A percentile compares a stretch with the other conserved stretches of the same genome.
Conservation (phyloP, 2,888 invertebrate species). For the Drosophila testacea region DNA sequence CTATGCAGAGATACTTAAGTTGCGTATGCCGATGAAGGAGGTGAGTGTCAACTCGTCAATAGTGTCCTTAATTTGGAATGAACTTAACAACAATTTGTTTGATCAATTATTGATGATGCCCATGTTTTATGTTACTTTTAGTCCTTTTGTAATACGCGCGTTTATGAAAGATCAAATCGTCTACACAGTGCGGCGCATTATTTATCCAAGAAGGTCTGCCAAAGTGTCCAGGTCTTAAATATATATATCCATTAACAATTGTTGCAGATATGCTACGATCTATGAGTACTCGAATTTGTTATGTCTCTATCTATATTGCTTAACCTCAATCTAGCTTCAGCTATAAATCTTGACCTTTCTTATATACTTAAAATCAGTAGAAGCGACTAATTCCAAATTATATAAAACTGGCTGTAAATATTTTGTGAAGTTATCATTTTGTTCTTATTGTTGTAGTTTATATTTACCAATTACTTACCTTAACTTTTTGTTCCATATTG, state of each 20-base stretch:
- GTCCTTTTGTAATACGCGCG: slow-evolving; percentile 75
- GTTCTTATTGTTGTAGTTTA: neutral
- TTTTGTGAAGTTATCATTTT: neutral
- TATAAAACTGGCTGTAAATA: neutral
- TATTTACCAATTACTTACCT: slow-evolving; percentile 1
- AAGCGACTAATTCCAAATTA: neutral
- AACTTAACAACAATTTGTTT: slow-evolving; percentile 1
- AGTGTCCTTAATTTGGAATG: neutral
- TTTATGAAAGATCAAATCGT: slow-evolving; percentile 87
- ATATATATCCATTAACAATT: slow-evolving; percentile 42
- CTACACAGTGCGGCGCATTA: slow-evolving; percentile 89
- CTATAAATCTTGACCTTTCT: slow-evolving; percentile 10
- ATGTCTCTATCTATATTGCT: slow-evolving; percentile 1
- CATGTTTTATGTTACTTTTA: slow-evolving; percentile 57
- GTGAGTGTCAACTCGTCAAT: slow-evolving; percentile 84
- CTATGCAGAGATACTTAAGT: slow-evolving; percentile 96
- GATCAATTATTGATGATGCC: slow-evolving; percentile 14
- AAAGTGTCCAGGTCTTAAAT: slow-evolving; percentile 47
- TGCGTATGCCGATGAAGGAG: slow-evolving; percentile 97
- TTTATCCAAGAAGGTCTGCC: slow-evolving; percentile 88
- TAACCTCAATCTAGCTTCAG: slow-evolving; percentile 14
- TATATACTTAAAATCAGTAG: neutral
- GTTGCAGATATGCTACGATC: slow-evolving; percentile 36
- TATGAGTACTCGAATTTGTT: slow-evolving; percentile 23
- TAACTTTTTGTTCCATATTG: neutral